phyloP scores from a whole-genome alignment of 2,113 vertebrate species.

The Beaufortia kweichowensis region DNA sequence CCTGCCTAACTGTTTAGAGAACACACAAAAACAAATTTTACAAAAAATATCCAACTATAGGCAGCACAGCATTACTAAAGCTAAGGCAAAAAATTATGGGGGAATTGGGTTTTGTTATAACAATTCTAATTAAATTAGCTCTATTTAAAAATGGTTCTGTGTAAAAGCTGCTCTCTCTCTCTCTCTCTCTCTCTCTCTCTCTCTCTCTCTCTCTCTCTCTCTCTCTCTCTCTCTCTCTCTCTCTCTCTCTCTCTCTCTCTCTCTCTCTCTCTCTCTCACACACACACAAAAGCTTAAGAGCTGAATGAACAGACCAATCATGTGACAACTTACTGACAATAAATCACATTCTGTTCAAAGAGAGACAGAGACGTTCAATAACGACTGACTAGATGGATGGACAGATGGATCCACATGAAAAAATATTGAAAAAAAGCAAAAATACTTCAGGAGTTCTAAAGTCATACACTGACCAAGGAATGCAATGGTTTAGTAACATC shows the following conservation, averaged over 20 bases:
- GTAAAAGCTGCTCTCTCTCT: not conserved
- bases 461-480: too few species aligned
- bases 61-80: too few species aligned
- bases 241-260: not conserved
- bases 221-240: not conserved
- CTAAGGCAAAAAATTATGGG: too few species aligned
- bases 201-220: not conserved
- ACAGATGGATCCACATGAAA: not conserved
- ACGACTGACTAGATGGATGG: constrained; percentile 3
- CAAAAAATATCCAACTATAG: too few species aligned
- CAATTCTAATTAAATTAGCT: too few species aligned
- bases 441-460: too few species aligned
- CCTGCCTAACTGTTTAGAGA: too few species aligned
- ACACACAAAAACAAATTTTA: too few species aligned
- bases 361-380: not conserved
- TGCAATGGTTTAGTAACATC: too few species aligned
- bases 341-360: constrained; percentile 41
- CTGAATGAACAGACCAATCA: constrained; percentile 51
- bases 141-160: not conserved
- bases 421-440: not conserved
- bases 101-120: too few species aligned
- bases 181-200: not conserved
- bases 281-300: constrained; percentile 15
- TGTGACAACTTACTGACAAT: constrained; percentile 44
- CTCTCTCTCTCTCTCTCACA: constrained; percentile 1